Conservation (phyloP, 2,888 invertebrate genomes). For the Papilio protenor region DNA sequence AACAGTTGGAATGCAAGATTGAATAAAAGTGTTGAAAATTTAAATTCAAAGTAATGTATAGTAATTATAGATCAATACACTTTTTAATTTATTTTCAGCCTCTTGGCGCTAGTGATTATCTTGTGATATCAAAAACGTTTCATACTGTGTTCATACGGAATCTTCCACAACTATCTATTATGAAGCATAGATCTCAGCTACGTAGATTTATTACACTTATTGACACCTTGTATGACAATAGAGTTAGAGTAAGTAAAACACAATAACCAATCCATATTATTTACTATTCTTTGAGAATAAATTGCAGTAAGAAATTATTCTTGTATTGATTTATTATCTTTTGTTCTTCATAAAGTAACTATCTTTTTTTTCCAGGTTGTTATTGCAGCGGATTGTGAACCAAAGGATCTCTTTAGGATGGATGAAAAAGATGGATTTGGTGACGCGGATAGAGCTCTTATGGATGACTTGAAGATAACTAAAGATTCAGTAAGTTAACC, state of each 20-base stretch:
- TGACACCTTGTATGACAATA: slow-evolving; percentile 98
- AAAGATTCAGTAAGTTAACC: slow-evolving; percentile 87
- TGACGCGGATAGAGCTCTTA: slow-evolving; percentile 93
- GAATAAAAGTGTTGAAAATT: too few species aligned
- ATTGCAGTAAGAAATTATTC: background rate
- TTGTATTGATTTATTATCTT: slow-evolving; percentile 9
- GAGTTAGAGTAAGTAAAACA: slow-evolving; percentile 85
- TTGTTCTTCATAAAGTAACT: slow-evolving; percentile 1
- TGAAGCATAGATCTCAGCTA: slow-evolving; percentile 92
- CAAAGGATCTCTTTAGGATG: slow-evolving; percentile 89
- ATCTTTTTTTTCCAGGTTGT: slow-evolving; percentile 87
- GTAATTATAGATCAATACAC: background rate
- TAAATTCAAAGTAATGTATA: too few species aligned
- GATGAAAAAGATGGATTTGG: slow-evolving; percentile 81
- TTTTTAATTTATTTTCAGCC: slow-evolving; percentile 84
- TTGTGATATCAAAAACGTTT: slow-evolving; percentile 96
- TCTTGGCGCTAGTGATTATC: slow-evolving; percentile 97
- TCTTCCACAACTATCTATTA: slow-evolving; percentile 91
- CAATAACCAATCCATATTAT: slow-evolving; percentile 36
- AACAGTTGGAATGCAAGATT: too few species aligned
- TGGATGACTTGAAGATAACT: slow-evolving; percentile 97
- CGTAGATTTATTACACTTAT: slow-evolving; percentile 98
- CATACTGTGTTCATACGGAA: slow-evolving; percentile 97
- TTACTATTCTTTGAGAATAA: slow-evolving; percentile 20
- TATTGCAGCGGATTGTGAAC: slow-evolving; percentile 91